Percentiles rank a stretch among this genome's conserved stretches.
phyloP scores from a whole-genome alignment of 2,113 vertebrate species.

The Myrmophylax atrothorax region DNA sequence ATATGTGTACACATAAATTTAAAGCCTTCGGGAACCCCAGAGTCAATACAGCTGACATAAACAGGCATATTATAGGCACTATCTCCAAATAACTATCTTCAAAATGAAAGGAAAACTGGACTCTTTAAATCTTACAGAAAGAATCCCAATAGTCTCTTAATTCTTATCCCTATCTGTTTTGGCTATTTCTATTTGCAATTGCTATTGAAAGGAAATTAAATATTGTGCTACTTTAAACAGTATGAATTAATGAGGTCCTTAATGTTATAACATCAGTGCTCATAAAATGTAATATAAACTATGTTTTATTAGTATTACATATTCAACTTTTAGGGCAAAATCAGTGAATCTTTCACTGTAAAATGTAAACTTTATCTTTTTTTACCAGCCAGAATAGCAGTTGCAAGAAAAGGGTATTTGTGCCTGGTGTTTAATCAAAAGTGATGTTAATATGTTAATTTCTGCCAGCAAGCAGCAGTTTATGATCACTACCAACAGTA shows the following conservation, averaged over 20 bases:
- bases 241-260: background rate
- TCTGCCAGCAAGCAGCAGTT: background rate
- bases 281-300: background rate
- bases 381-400: background rate
- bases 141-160: background rate
- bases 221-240: background rate
- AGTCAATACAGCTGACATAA: background rate
- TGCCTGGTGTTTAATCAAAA: background rate
- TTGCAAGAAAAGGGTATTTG: background rate
- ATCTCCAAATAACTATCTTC: background rate
- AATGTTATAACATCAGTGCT: background rate
- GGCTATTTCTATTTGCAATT: background rate
- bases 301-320: background rate
- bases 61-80: background rate
- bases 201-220: background rate
- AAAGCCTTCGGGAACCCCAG: background rate
- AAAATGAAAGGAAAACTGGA: background rate
- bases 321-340: background rate
- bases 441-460: background rate
- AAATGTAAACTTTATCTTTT: background rate
- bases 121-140: background rate
- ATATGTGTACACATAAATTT: background rate
- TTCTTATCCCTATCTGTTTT: accelerated
- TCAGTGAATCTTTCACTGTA: background rate
- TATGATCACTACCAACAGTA: background rate